Evolutionary conservation across 2,797 vertebrate species (phyloP).

Genomic region (Xiphorhynchus erythropygius): DNA sequence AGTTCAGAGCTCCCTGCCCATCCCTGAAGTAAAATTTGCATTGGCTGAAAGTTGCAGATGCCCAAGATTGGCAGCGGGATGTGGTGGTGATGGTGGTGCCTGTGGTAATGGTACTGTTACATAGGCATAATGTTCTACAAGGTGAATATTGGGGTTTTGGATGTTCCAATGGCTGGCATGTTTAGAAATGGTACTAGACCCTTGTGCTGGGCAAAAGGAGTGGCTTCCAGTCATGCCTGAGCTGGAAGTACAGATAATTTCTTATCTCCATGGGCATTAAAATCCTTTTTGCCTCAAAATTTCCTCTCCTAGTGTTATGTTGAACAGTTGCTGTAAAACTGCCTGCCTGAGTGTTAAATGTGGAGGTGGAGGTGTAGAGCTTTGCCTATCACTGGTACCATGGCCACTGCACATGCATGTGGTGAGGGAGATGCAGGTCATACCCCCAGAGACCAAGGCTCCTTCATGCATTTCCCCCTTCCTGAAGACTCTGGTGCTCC

Average conservation of each 20-base stretch:
- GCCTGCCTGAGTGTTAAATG: neutral
- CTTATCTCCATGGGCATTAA: neutral
- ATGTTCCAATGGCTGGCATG: neutral
- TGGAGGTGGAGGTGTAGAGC: neutral
- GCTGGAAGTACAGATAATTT: neutral
- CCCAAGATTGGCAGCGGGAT: neutral
- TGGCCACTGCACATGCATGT: rapidly evolving
- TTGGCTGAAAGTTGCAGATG: neutral
- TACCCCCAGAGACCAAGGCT: neutral
- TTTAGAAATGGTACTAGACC: neutral
- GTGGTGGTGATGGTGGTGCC: neutral
- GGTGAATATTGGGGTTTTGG: neutral
- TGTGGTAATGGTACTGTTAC: neutral
- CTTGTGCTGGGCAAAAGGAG: neutral
- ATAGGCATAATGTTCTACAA: neutral
- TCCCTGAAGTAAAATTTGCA: neutral
- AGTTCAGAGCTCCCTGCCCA: neutral
- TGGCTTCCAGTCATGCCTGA: neutral
- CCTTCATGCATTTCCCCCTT: neutral
- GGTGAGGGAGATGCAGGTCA: neutral
- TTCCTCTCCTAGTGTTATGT: neutral
- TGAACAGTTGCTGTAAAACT: neutral
- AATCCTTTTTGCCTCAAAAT: neutral
- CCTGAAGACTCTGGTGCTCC: neutral
- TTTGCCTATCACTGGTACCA: neutral